Percentiles rank a stretch among this genome's conserved stretches.
Evolutionary conservation across 2,888 invertebrate species (phyloP).

Genomic region (Philopedon plagiatum): DNA sequence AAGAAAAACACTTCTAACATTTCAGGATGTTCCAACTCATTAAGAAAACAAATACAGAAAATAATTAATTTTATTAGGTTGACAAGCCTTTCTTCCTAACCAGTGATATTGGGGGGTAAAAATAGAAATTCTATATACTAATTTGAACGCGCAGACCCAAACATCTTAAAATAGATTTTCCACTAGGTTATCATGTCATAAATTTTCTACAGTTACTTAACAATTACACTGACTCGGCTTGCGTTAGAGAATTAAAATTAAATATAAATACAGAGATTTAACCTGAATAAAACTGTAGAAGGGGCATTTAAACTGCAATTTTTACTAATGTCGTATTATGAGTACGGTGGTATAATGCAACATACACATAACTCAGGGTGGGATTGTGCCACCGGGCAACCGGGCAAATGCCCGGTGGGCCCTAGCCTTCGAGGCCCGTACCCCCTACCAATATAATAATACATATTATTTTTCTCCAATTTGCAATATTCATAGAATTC

Average conservation of each 20-base stretch:
- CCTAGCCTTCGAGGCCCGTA: too few relatives aligned
- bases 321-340: too few relatives aligned
- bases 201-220: slow-evolving; percentile 45
- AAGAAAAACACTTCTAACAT: not conserved
- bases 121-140: slow-evolving; percentile 46
- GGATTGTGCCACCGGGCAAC: too few relatives aligned
- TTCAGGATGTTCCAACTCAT: not conserved
- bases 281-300: not conserved
- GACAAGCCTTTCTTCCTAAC: slow-evolving; percentile 33
- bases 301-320: too few relatives aligned
- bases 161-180: slow-evolving; percentile 50
- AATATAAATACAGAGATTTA: slow-evolving; percentile 1
- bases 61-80: slow-evolving; percentile 6
- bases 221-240: slow-evolving; percentile 26
- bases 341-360: too few relatives aligned
- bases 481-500: too few relatives aligned
- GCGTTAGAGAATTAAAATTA: slow-evolving; percentile 12
- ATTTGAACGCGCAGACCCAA: slow-evolving; percentile 49
- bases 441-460: too few relatives aligned
- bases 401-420: too few relatives aligned
- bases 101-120: slow-evolving; percentile 33
- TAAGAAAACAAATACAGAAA: not conserved
- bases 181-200: slow-evolving; percentile 47
- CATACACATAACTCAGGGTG: too few relatives aligned
- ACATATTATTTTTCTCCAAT: too few relatives aligned